Evolutionary conservation across 2,888 invertebrate species (phyloP).

Genomic region (Gari tellinella): DNA sequence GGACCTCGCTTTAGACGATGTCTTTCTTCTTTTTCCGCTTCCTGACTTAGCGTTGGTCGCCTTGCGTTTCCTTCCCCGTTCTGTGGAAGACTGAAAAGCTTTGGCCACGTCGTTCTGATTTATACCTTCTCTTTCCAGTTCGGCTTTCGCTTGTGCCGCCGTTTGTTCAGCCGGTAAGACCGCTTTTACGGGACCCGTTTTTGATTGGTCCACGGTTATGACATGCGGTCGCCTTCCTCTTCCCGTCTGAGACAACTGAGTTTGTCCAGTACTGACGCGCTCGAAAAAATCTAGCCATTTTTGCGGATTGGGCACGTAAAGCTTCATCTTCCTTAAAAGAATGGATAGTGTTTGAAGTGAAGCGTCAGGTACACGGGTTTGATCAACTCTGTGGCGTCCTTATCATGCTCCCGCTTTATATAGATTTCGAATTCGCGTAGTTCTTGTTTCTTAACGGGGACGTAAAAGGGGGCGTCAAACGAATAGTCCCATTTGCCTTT

Average conservation of each 20-base stretch:
- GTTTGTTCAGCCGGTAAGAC: slow-evolving; percentile 36
- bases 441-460: slow-evolving; percentile 18
- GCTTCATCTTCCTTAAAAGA: slow-evolving; percentile 22
- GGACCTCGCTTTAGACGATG: too few species aligned
- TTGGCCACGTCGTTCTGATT: slow-evolving; percentile 16
- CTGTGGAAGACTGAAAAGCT: slow-evolving; percentile 15
- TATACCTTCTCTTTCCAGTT: slow-evolving; percentile 33
- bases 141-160: slow-evolving; percentile 25
- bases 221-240: slow-evolving; percentile 8
- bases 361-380: slow-evolving; percentile 26
- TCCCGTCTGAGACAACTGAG: slow-evolving; percentile 14
- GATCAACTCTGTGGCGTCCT: slow-evolving; percentile 12
- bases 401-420: slow-evolving; percentile 18
- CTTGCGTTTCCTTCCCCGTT: slow-evolving; percentile 19
- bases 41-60: background rate
- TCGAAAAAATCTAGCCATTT: slow-evolving; percentile 36
- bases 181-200: slow-evolving; percentile 14
- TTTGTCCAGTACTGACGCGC: slow-evolving; percentile 21
- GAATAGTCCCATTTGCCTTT: slow-evolving; percentile 26
- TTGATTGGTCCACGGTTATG: slow-evolving; percentile 19
- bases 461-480: slow-evolving; percentile 11
- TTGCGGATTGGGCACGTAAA: slow-evolving; percentile 47
- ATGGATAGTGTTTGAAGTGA: slow-evolving; percentile 34
- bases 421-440: slow-evolving; percentile 21
- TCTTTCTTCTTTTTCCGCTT: slow-evolving; percentile 5